These are phyloP conservation scores for Chelonoidis abingdonii DNA, from an alignment of 2,113 vertebrate species.

Conservation along the genomic window DNA sequence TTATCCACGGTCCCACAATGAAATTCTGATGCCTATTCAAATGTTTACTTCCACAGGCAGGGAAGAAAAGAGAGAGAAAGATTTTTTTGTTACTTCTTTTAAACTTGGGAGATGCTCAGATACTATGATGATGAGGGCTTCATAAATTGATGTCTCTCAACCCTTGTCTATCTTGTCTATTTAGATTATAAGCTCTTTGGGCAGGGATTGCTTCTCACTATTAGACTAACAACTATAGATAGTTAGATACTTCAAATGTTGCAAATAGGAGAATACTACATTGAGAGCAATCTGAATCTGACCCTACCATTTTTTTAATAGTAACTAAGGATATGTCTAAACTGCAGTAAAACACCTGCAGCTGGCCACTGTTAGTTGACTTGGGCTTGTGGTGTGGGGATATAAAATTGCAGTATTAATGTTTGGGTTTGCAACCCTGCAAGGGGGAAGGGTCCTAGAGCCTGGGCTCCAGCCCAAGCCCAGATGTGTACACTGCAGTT, in stretches of 20 bases:
- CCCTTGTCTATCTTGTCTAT: neutral
- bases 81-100: neutral
- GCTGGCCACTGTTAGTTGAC: too few relatives aligned
- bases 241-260: neutral
- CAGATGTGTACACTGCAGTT: too few relatives aligned
- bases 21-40: neutral
- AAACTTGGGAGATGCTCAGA: neutral
- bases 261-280: neutral
- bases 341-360: too few relatives aligned
- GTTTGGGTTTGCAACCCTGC: too few relatives aligned
- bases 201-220: conserved; percentile 2
- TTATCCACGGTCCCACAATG: neutral
- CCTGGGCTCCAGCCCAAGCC: too few relatives aligned
- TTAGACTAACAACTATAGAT: neutral
- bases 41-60: neutral
- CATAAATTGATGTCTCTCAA: neutral
- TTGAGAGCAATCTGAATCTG: conserved; percentile 8
- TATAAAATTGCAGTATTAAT: too few relatives aligned
- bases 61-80: neutral
- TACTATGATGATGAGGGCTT: neutral
- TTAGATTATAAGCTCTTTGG: neutral
- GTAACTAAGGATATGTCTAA: neutral
- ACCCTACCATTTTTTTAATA: neutral
- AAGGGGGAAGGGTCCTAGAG: too few relatives aligned
- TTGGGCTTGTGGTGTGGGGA: too few relatives aligned